phyloP scores from a whole-genome alignment of 2,888 invertebrate genomes.

The Doris montereyensis region DNA sequence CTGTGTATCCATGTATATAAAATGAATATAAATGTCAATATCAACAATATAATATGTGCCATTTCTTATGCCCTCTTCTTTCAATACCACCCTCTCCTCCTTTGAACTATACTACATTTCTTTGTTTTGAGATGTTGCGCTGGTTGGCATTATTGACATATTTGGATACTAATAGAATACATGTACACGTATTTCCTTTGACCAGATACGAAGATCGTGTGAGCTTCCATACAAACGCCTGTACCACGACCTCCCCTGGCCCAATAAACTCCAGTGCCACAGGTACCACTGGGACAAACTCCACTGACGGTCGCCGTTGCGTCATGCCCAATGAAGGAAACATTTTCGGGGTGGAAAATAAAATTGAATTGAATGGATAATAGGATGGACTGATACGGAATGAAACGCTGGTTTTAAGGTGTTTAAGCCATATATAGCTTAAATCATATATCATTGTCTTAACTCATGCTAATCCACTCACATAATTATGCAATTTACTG shows the following conservation, averaged over 20 bases:
- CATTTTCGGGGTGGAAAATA: conserved; percentile 10
- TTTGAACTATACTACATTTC: conserved; percentile 5
- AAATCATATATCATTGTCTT: too few species aligned
- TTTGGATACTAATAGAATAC: not conserved
- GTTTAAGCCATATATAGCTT: too few species aligned
- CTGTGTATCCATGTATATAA: too few species aligned
- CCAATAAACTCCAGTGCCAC: conserved; percentile 62
- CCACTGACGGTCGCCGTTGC: conserved; percentile 44
- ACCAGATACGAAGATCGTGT: conserved; percentile 49
- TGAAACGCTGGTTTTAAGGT: too few species aligned
- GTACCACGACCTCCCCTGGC: conserved; percentile 56
- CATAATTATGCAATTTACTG: too few species aligned
- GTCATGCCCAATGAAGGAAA: conserved; percentile 50
- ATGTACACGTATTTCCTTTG: not conserved
- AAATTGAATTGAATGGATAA: too few species aligned
- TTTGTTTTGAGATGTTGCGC: not conserved
- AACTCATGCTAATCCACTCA: too few species aligned
- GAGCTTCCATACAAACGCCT: conserved; percentile 42
- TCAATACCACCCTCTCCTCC: too few species aligned
- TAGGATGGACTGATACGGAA: too few species aligned
- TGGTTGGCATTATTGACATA: not conserved
- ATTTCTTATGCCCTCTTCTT: too few species aligned
- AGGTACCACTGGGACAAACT: conserved; percentile 48
- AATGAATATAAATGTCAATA: too few species aligned
- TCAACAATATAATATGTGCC: too few species aligned